Evolutionary conservation across 2,797 vertebrate genomes (phyloP).

Genomic region (Chloroceryle amazona): DNA sequence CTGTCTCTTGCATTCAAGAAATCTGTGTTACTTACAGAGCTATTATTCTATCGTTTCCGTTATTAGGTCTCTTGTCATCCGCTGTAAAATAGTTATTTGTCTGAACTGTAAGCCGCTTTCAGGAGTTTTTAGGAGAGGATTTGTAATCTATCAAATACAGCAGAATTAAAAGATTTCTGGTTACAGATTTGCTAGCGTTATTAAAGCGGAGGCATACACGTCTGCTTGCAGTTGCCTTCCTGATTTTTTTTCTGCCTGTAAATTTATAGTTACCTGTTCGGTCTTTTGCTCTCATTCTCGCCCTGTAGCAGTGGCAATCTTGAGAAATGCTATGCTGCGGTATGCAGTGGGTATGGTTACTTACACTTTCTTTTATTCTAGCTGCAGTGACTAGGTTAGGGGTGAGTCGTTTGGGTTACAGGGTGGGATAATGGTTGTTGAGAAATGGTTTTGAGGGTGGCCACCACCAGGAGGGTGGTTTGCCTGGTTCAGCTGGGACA

Average conservation of each 20-base stretch:
- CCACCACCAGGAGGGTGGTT: rapidly evolving
- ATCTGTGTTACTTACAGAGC: constrained; percentile 25
- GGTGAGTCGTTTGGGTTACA: background rate
- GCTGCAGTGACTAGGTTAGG: background rate
- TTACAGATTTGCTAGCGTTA: constrained; percentile 12
- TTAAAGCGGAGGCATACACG: background rate
- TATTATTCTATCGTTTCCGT: constrained; percentile 38
- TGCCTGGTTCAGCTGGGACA: rapidly evolving
- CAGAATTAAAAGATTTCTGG: constrained; percentile 63
- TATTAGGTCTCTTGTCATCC: constrained; percentile 43
- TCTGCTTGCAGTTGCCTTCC: background rate
- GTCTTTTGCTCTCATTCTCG: background rate
- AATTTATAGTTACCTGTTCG: background rate
- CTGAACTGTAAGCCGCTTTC: constrained; percentile 62
- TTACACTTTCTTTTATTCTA: background rate
- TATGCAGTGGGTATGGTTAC: background rate
- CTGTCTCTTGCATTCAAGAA: background rate
- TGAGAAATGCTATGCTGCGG: background rate
- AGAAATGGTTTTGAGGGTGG: background rate
- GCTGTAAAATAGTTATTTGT: constrained; percentile 51
- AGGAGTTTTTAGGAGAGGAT: constrained; percentile 64
- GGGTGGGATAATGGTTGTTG: background rate
- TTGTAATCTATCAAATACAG: constrained; percentile 62
- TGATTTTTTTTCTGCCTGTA: background rate
- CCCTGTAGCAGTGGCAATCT: background rate